phyloP scores from a whole-genome alignment of 2,113 vertebrate species.

The Marcusenius ussheri region DNA sequence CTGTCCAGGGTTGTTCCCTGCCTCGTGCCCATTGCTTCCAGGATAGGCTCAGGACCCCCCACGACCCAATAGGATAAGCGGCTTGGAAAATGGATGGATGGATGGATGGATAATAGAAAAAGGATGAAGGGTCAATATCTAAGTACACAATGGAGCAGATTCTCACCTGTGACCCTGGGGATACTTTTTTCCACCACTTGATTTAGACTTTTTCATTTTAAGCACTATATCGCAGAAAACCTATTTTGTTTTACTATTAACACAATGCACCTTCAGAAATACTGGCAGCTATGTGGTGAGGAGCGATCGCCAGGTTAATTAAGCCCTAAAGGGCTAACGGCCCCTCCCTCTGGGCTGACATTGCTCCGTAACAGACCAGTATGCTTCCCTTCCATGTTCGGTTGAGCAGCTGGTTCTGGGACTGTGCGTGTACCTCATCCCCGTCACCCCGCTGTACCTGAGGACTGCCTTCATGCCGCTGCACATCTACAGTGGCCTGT shows the following conservation, averaged over 20 bases:
- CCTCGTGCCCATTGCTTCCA: too few species aligned
- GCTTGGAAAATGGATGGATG: too few species aligned
- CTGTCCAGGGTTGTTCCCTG: too few species aligned
- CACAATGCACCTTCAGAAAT: not conserved
- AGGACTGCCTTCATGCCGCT: constrained; percentile 73
- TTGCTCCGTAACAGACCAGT: not conserved
- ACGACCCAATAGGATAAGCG: too few species aligned
- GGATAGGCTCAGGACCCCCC: too few species aligned
- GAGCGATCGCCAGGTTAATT: not conserved
- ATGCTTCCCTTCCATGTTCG: not conserved
- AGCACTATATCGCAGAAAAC: not conserved
- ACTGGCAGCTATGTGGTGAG: not conserved
- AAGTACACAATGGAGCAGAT: not conserved
- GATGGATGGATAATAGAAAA: not conserved
- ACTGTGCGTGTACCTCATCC: constrained; percentile 75
- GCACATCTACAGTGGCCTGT: constrained; percentile 76
- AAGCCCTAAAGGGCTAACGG: not conserved
- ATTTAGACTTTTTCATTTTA: not conserved
- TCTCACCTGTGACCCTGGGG: not conserved
- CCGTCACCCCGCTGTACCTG: constrained; percentile 66
- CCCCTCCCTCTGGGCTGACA: not conserved
- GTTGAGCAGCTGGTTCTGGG: constrained; percentile 71
- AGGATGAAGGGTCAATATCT: not conserved
- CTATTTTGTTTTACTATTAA: not conserved
- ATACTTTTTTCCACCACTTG: not conserved